These are phyloP conservation scores for Drosophila tsacasi DNA, from an alignment of 1,140 invertebrate genomes.

Conservation along the genomic window DNA sequence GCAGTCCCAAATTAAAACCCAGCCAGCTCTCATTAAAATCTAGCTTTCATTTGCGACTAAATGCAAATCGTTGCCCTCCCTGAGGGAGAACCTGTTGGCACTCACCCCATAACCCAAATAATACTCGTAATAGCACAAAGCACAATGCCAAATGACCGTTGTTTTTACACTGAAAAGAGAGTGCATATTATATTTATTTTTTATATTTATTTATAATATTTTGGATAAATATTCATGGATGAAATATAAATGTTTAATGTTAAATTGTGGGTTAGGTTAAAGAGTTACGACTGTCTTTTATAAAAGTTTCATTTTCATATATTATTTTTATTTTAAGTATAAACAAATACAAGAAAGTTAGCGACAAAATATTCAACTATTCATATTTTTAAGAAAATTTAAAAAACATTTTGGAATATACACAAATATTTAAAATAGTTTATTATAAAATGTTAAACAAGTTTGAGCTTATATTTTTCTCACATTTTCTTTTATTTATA, in stretches of 20 bases:
- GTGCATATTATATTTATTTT: neutral
- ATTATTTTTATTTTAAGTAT: too few species aligned
- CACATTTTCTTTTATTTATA: too few species aligned
- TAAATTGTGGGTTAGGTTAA: too few species aligned
- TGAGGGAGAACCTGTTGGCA: constrained; percentile 28
- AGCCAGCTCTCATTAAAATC: constrained; percentile 27
- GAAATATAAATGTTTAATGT: neutral
- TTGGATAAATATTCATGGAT: neutral
- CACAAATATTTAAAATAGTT: too few species aligned
- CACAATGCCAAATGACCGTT: constrained; percentile 64
- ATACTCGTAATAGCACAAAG: constrained; percentile 60
- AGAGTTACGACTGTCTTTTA: too few species aligned
- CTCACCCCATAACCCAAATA: constrained; percentile 60
- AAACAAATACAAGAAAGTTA: too few species aligned
- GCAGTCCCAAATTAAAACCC: constrained; percentile 21
- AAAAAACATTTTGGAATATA: too few species aligned
- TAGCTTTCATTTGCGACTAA: constrained; percentile 20
- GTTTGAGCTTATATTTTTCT: too few species aligned
- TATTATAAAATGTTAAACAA: too few species aligned
- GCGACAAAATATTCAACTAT: too few species aligned
- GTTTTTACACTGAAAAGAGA: constrained; percentile 5
- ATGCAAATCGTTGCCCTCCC: constrained; percentile 51
- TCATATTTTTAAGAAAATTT: too few species aligned
- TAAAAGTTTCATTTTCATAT: too few species aligned
- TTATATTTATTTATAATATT: neutral